Conservation (phyloP, 2,113 vertebrate genomes). For the Odobenus rosmarus region DNA sequence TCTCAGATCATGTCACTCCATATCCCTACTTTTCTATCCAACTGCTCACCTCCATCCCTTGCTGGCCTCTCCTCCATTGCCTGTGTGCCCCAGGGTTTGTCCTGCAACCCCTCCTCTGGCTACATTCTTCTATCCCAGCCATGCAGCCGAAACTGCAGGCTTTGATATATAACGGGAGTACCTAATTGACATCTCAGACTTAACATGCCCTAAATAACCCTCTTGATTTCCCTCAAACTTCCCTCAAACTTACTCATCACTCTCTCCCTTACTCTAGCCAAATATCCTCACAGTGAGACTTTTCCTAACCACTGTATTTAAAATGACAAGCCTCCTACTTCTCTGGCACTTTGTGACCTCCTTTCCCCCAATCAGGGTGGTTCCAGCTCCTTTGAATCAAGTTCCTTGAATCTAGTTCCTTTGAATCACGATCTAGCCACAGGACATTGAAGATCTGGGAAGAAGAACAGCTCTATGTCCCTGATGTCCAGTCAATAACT, state of each 20-base stretch:
- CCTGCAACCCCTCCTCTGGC: background rate
- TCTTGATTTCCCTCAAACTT: background rate
- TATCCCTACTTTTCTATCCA: background rate
- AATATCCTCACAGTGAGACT: background rate
- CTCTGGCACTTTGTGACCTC: background rate
- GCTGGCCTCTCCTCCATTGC: background rate
- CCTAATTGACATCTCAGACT: background rate
- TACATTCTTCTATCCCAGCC: background rate
- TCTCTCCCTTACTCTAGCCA: background rate
- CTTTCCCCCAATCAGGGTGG: background rate
- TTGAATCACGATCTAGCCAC: background rate
- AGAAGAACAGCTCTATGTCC: background rate
- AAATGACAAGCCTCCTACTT: background rate
- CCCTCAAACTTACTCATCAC: background rate
- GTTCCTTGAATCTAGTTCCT: background rate
- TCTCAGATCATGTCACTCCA: background rate
- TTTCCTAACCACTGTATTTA: background rate
- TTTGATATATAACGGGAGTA: background rate
- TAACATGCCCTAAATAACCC: background rate
- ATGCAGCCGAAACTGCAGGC: background rate
- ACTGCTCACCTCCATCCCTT: background rate
- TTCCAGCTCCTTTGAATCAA: background rate
- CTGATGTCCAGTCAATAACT: background rate
- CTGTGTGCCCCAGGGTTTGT: background rate
- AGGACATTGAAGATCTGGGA: background rate